Percentiles rank a stretch among this genome's conserved stretches.
Evolutionary conservation across 2,113 vertebrate genomes (phyloP).

Genomic region (Calidris pygmaea): DNA sequence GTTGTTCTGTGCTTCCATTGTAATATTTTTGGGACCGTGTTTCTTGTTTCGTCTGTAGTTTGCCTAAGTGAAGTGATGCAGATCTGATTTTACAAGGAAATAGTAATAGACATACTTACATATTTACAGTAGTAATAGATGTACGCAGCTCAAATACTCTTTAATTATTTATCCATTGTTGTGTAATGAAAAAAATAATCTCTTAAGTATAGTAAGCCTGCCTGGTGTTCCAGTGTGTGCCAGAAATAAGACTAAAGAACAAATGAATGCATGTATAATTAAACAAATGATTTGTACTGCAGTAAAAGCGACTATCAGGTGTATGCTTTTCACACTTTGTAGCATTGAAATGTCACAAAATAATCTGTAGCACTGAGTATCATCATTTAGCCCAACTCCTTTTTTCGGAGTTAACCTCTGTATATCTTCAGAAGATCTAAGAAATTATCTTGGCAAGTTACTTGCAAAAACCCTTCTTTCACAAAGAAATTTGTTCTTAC

Average conservation of each 20-base stretch:
- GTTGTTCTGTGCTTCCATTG: not conserved
- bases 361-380: not conserved
- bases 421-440: not conserved
- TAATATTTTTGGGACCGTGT: not conserved
- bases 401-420: not conserved
- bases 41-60: not conserved
- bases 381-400: not conserved
- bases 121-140: not conserved
- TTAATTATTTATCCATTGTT: not conserved
- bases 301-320: not conserved
- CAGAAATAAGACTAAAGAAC: not conserved
- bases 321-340: not conserved
- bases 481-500: not conserved
- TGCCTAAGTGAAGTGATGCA: not conserved
- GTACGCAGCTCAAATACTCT: not conserved
- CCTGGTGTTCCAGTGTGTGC: not conserved
- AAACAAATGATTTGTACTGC: not conserved
- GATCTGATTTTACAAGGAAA: not conserved
- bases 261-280: not conserved
- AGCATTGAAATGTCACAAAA: not conserved
- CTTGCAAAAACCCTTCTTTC: not conserved
- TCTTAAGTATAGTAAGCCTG: not conserved
- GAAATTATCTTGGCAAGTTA: not conserved
- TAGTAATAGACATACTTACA: not conserved
- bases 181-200: not conserved